These are phyloP conservation scores for Atta cephalotes DNA, from an alignment of 1,140 invertebrate genomes.

Conservation along the genomic window DNA sequence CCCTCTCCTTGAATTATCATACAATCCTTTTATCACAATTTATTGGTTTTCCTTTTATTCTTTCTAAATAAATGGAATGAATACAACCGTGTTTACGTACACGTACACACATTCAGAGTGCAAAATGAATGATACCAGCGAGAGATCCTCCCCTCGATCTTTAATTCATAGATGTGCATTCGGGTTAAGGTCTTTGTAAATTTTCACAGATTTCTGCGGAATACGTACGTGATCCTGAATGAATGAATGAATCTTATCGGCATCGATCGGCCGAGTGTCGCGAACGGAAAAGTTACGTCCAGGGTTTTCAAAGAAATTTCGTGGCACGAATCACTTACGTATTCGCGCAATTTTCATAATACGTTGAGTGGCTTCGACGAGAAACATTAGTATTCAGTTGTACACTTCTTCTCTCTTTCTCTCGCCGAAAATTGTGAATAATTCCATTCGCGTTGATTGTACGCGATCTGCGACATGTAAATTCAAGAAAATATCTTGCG, in stretches of 20 bases:
- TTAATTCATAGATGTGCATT: constrained; percentile 63
- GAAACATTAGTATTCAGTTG: constrained; percentile 41
- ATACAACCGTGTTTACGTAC: constrained; percentile 45
- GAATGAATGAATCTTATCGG: constrained; percentile 59
- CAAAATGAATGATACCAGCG: constrained; percentile 44
- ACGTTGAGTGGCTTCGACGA: constrained; percentile 52
- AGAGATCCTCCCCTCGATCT: constrained; percentile 33
- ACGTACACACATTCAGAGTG: constrained; percentile 18
- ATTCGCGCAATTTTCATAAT: constrained; percentile 58
- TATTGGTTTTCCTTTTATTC: neutral
- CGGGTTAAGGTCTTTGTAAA: constrained; percentile 59
- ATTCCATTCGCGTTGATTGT: constrained; percentile 24
- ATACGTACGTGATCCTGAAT: constrained; percentile 63
- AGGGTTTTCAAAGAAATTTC: constrained; percentile 21
- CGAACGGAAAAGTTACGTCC: constrained; percentile 45
- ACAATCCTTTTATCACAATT: neutral
- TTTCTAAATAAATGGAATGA: neutral
- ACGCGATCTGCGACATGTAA: neutral
- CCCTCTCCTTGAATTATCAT: neutral
- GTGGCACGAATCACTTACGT: constrained; percentile 54
- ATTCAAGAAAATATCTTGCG: constrained; percentile 22
- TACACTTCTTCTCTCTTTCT: constrained; percentile 16
- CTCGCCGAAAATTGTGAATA: constrained; percentile 30
- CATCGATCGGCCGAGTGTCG: neutral
- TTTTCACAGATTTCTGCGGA: constrained; percentile 49